phyloP scores from a whole-genome alignment of 1,140 invertebrate species.

The Camponotus vicinus region DNA sequence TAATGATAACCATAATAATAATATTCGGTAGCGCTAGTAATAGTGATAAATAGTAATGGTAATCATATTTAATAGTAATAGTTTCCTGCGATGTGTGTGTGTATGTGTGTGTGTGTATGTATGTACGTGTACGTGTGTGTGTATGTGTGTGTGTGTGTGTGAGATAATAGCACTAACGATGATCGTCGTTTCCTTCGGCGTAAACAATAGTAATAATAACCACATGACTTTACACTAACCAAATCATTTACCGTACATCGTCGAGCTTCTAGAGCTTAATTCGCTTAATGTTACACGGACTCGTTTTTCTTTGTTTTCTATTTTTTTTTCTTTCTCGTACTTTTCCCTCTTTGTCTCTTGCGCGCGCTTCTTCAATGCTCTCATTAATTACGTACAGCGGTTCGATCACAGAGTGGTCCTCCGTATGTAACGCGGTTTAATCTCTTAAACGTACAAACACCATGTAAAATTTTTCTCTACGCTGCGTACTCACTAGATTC shows the following conservation, averaged over 20 bases:
- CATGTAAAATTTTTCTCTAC: conserved; percentile 63
- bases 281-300: conserved; percentile 47
- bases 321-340: neutral
- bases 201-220: conserved; percentile 59
- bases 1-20: conserved; percentile 71
- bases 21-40: conserved; percentile 51
- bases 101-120: neutral
- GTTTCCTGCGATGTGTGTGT: conserved; percentile 26
- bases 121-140: neutral
- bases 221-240: conserved; percentile 53
- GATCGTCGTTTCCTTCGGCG: conserved; percentile 45
- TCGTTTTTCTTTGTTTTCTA: neutral
- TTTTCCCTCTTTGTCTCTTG: neutral
- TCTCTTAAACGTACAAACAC: conserved; percentile 62
- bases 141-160: neutral
- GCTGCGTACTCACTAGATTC: conserved; percentile 51
- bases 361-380: conserved; percentile 12
- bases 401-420: conserved; percentile 32
- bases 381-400: conserved; percentile 32
- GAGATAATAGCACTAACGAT: conserved; percentile 55
- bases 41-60: conserved; percentile 52
- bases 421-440: conserved; percentile 35
- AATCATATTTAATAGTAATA: conserved; percentile 65
- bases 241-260: conserved; percentile 55
- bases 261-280: conserved; percentile 36